These are phyloP conservation scores for Sisor rabdophorus DNA, from an alignment of 2,113 vertebrate species.

Conservation along the genomic window DNA sequence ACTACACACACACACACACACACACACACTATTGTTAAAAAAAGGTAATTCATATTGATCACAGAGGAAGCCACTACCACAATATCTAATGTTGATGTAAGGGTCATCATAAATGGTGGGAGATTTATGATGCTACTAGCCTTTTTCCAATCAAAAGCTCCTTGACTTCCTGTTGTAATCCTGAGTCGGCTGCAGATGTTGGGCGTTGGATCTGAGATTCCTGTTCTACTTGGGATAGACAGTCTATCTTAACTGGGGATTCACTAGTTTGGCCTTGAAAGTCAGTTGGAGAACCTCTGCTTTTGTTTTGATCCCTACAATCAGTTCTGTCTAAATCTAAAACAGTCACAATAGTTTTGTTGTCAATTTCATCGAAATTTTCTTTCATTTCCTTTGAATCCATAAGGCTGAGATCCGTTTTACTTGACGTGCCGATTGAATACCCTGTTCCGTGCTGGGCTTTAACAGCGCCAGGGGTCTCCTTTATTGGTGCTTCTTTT, in stretches of 20 bases:
- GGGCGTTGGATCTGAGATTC: slow-evolving; percentile 61
- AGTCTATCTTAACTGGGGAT: slow-evolving; percentile 57
- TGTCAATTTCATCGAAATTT: neutral
- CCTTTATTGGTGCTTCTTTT: slow-evolving; percentile 64
- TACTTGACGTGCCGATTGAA: neutral
- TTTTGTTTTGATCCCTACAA: slow-evolving; percentile 51
- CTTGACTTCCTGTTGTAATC: slow-evolving; percentile 66
- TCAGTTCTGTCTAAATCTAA: slow-evolving; percentile 50
- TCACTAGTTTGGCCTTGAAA: slow-evolving; percentile 59
- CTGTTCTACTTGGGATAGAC: slow-evolving; percentile 60
- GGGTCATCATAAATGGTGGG: slow-evolving; percentile 85
- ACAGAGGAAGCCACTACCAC: slow-evolving; percentile 6
- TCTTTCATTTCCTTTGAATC: slow-evolving; percentile 4
- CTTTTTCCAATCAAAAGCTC: slow-evolving; percentile 82
- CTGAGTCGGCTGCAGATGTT: slow-evolving; percentile 60
- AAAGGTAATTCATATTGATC: slow-evolving; percentile 15
- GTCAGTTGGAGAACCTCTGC: slow-evolving; percentile 59
- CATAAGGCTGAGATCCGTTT: slow-evolving; percentile 6
- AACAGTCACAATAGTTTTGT: slow-evolving; percentile 9
- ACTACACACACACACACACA: neutral
- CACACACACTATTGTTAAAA: slow-evolving; percentile 4
- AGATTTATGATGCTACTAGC: slow-evolving; percentile 98
- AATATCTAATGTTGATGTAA: slow-evolving; percentile 42
- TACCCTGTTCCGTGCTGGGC: slow-evolving; percentile 61
- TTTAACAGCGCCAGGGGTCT: slow-evolving; percentile 57